Percentiles rank a stretch among this genome's conserved stretches.
These are phyloP conservation scores for Parus major DNA, from an alignment of 2,113 vertebrate genomes.

Conservation along the genomic window DNA sequence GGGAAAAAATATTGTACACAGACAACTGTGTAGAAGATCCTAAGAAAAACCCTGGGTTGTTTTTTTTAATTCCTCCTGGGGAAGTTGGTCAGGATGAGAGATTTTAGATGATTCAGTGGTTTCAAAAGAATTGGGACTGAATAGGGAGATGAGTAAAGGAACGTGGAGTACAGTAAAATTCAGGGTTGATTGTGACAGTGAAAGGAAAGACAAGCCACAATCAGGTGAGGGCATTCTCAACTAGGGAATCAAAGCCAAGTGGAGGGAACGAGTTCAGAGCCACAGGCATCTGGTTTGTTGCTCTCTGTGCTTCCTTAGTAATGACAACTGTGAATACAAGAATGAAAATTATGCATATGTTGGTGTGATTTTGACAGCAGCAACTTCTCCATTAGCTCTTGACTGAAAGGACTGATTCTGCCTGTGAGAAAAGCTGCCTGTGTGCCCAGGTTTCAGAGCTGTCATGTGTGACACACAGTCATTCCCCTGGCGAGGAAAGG, in stretches of 20 bases:
- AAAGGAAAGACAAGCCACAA: not conserved
- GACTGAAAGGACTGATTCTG: not conserved
- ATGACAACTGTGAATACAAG: not conserved
- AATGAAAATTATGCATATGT: constrained; percentile 2
- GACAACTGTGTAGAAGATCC: not conserved
- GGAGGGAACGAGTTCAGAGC: not conserved
- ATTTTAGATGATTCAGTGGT: not conserved
- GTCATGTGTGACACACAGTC: not conserved
- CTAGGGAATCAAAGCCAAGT: not conserved
- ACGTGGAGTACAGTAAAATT: not conserved
- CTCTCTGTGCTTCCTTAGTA: not conserved
- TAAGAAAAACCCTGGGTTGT: rapidly evolving
- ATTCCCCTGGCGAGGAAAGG: not conserved
- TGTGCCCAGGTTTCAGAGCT: not conserved
- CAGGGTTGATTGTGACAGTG: not conserved
- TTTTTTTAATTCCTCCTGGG: too few relatives aligned
- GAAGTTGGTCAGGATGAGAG: not conserved
- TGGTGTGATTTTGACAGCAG: constrained; percentile 41
- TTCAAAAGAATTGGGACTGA: not conserved
- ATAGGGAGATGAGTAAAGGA: not conserved
- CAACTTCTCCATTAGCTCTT: not conserved
- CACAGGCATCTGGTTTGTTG: not conserved
- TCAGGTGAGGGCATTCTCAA: not conserved
- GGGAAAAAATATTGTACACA: rapidly evolving
- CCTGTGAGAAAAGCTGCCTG: not conserved